Percentiles rank a stretch among this genome's conserved stretches.
phyloP scores from a whole-genome alignment of 2,113 vertebrate genomes.

The Ceyx margarethae region DNA sequence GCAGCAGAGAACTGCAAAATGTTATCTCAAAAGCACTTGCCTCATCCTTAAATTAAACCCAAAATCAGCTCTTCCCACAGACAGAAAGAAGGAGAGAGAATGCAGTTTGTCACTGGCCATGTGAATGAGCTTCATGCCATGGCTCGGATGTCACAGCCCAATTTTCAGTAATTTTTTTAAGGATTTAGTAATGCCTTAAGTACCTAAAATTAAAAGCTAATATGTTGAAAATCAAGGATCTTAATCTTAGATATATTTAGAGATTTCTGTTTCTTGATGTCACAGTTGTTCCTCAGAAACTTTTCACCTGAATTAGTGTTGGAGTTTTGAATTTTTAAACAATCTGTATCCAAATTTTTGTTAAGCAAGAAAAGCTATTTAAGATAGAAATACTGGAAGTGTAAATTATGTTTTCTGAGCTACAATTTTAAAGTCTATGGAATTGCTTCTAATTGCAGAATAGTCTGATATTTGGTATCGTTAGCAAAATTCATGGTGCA shows the following conservation, averaged over 20 bases:
- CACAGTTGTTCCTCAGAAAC: neutral
- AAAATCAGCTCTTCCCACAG: conserved; percentile 2
- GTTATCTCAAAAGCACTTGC: conserved; percentile 24
- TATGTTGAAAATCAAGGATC: neutral
- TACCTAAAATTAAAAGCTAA: conserved; percentile 21
- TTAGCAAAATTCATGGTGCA: neutral
- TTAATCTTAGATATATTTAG: neutral
- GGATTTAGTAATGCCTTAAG: neutral
- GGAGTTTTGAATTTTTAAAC: neutral
- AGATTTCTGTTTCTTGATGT: neutral
- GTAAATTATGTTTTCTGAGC: neutral
- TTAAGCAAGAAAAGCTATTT: neutral
- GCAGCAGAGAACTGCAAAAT: conserved; percentile 1
- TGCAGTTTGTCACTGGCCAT: neutral
- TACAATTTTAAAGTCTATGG: neutral
- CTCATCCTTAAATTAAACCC: conserved; percentile 26
- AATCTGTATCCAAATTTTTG: neutral
- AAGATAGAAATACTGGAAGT: neutral
- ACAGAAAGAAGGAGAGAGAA: neutral
- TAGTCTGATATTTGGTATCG: neutral
- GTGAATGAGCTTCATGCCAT: neutral
- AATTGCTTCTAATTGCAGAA: neutral
- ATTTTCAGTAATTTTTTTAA: conserved; percentile 3
- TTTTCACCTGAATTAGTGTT: neutral
- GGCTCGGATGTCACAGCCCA: conserved; percentile 5